Evolutionary conservation across 2,797 vertebrate genomes (phyloP), one percentile per base, ranked within the genome.

Genomic region (Sebastes vulpes): DNA sequence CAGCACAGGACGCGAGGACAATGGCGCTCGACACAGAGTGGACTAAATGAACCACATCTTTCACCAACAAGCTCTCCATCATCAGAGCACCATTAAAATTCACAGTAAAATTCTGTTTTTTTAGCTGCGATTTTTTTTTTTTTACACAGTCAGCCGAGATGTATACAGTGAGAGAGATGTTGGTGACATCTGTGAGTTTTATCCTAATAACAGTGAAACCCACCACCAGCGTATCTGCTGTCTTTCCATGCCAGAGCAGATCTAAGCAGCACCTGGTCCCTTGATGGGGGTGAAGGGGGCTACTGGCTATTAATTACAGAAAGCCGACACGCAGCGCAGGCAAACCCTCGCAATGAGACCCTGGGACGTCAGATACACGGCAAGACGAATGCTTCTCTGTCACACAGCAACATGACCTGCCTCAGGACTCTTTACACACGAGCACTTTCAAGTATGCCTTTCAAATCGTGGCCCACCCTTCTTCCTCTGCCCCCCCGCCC

Each of bases 271-370:
- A 94, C 95, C 94, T 95, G 93, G 93, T 92, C 81, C 81, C 82
- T 77, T 77, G 91, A 92, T 89, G 90, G 85, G 77, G 75, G 29
- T 21, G 52, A 75, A 81, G 91, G 88, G 89, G 92, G 89, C 80
- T 89, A 87, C 87, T 91, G 88, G 93, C 93, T 94, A 95, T 95
- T 95, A 95, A 95, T 96, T 95, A 95, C 94, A 93, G 90, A 91
- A 92, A 94, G 92, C 80, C 58, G 85, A 92, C 90, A 91, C 57
- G 72, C 84, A 72, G 86, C 10, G 79, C 83, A 81, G 88, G 89
- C 88, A 86, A 92, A 89, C 89, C 84, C 86, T 83, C 16, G 90
- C 91, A 88, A 86, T 67, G 85, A 93, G 87, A 94, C 88, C 93
- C 91, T 83, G 93, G 85, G 88, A 94, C 38, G 90, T 94, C 85